phyloP scores from a whole-genome alignment of 1,140 invertebrate species.

The Zaprionus ghesquierei region DNA sequence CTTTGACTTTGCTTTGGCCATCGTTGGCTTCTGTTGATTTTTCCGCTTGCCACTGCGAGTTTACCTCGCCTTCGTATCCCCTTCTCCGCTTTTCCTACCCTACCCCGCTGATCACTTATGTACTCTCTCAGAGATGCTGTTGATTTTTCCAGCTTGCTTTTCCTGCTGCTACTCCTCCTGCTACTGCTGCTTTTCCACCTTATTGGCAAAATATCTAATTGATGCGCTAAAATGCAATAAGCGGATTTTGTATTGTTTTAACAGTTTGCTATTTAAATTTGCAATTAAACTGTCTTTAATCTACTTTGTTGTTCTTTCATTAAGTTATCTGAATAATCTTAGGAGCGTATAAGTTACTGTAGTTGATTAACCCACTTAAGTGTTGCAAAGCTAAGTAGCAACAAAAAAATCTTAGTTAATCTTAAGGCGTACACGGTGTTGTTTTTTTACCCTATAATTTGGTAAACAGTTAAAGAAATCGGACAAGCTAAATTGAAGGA shows the following conservation, averaged over 20 bases:
- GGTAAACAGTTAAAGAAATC: too few species aligned
- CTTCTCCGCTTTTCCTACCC: neutral
- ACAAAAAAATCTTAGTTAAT: too few species aligned
- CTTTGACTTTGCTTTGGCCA: slow-evolving; percentile 40
- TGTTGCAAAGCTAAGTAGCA: too few species aligned
- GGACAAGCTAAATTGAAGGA: too few species aligned
- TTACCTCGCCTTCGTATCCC: neutral
- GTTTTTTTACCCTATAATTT: too few species aligned
- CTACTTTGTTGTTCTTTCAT: neutral
- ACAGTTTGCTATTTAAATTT: slow-evolving; percentile 37
- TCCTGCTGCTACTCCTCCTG: neutral
- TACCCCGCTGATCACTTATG: neutral
- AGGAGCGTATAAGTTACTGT: neutral
- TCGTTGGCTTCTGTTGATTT: slow-evolving; percentile 63
- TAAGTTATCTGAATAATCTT: neutral
- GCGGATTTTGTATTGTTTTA: slow-evolving; percentile 59
- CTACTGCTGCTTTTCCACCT: slow-evolving; percentile 33
- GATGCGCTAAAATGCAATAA: slow-evolving; percentile 55
- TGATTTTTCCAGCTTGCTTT: neutral
- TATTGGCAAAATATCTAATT: slow-evolving; percentile 63
- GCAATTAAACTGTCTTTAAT: slow-evolving; percentile 4
- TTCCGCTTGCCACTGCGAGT: slow-evolving; percentile 42
- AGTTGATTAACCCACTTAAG: neutral
- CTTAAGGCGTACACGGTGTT: too few species aligned
- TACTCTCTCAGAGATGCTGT: neutral